Conservation (phyloP, 2,888 invertebrate genomes). For the Melinopterus prodromus region DNA sequence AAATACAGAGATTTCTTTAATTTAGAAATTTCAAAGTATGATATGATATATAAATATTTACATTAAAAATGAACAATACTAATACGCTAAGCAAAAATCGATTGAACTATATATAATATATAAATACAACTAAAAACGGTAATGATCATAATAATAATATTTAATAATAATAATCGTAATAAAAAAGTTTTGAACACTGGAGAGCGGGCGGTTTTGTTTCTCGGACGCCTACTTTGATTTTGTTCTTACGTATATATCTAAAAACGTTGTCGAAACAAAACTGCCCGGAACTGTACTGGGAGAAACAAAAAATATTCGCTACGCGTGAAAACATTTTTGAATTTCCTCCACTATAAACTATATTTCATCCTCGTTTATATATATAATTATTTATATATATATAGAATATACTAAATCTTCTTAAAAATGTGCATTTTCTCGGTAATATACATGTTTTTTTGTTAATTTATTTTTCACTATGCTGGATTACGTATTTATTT, state of each 20-base stretch:
- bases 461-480: constrained; percentile 37
- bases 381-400: not conserved
- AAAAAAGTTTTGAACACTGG: constrained; percentile 20
- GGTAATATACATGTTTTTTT: constrained; percentile 41
- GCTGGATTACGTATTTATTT: constrained; percentile 54
- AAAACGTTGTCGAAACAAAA: not conserved
- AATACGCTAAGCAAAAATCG: constrained; percentile 62
- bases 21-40: constrained; percentile 84
- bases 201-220: not conserved
- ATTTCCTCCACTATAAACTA: constrained; percentile 39
- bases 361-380: not conserved
- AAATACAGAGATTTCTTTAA: constrained; percentile 69
- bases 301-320: constrained; percentile 1
- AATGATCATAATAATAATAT: constrained; percentile 35
- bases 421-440: constrained; percentile 58
- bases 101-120: constrained; percentile 43
- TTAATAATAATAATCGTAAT: constrained; percentile 25
- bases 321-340: constrained; percentile 40
- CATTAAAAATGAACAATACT: constrained; percentile 60
- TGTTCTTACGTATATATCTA: not conserved
- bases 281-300: not conserved
- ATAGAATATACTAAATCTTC: constrained; percentile 4
- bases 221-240: not conserved
- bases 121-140: constrained; percentile 36
- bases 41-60: constrained; percentile 67